phyloP scores from a whole-genome alignment of 2,888 invertebrate genomes.

The Maniola hyperantus region DNA sequence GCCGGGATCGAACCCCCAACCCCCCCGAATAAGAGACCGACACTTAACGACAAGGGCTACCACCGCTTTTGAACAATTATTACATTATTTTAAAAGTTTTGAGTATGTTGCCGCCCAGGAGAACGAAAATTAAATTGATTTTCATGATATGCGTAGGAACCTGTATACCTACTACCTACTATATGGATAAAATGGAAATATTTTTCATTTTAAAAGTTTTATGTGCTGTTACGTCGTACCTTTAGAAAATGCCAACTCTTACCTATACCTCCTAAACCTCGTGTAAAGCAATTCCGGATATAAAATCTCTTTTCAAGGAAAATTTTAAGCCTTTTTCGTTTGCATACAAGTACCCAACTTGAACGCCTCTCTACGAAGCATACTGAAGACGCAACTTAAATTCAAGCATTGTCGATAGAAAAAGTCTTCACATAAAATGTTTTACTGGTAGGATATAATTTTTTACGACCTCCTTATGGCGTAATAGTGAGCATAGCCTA shows the following conservation, averaged over 20 bases:
- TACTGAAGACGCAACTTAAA: not conserved
- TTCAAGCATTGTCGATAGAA: not conserved
- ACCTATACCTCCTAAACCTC: not conserved
- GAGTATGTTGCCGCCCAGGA: no score
- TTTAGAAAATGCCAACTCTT: constrained; percentile 18
- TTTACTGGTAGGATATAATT: not conserved
- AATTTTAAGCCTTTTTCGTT: constrained; percentile 21
- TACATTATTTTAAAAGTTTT: no score
- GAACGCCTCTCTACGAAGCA: constrained; percentile 3
- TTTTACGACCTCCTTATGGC: not conserved
- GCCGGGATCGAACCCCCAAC: no score
- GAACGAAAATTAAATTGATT: no score
- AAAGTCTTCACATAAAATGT: not conserved
- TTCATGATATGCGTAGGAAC: no score
- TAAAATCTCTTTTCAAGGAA: constrained; percentile 16
- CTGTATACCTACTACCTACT: no score
- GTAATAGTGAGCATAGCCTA: not conserved
- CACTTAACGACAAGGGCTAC: no score
- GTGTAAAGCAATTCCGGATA: constrained; percentile 13
- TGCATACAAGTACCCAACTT: constrained; percentile 8
- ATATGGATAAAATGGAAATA: not conserved
- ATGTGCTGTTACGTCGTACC: not conserved
- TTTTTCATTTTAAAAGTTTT: not conserved
- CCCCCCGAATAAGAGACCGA: no score
- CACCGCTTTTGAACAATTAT: no score